Conservation (phyloP, 2,797 vertebrate species). For the Enteromius trimaculatus region DNA sequence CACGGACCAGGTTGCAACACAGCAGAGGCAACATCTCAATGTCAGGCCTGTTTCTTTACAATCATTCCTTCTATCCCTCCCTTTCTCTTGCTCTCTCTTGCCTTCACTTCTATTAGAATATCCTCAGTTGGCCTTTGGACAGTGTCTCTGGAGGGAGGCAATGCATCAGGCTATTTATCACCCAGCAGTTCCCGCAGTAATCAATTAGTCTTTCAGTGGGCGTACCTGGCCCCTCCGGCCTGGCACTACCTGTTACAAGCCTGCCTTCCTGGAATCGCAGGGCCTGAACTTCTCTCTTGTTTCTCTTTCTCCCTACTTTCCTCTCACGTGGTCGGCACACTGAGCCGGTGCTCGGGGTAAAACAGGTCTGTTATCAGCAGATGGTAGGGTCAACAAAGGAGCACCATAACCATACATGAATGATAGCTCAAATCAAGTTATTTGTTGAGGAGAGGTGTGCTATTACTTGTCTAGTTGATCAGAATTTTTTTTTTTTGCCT, state of each 20-base stretch:
- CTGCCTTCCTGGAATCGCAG: conserved; percentile 53
- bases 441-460: conserved; percentile 1
- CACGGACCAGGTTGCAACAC: conserved; percentile 38
- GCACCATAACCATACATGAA: background rate
- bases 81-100: conserved; percentile 31
- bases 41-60: conserved; percentile 57
- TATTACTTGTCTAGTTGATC: background rate
- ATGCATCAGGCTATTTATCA: conserved; percentile 67
- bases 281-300: conserved; percentile 27
- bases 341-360: conserved; percentile 41
- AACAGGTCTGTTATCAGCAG: conserved; percentile 42
- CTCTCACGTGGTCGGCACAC: conserved; percentile 40
- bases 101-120: conserved; percentile 60
- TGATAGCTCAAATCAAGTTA: conserved; percentile 10
- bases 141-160: conserved; percentile 58
- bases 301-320: conserved; percentile 6
- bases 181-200: conserved; percentile 67
- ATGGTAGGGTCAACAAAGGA: conserved; percentile 30
- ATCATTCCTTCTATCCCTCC: conserved; percentile 6
- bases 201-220: conserved; percentile 68
- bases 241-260: conserved; percentile 67
- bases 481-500: background rate
- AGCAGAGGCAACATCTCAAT: conserved; percentile 58
- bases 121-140: conserved; percentile 60
- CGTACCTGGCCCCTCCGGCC: conserved; percentile 62